A percentile compares a stretch with the other conserved stretches of the same genome.
Evolutionary conservation across 2,888 invertebrate species (phyloP).

Genomic region (Chrysodeixis includens): DNA sequence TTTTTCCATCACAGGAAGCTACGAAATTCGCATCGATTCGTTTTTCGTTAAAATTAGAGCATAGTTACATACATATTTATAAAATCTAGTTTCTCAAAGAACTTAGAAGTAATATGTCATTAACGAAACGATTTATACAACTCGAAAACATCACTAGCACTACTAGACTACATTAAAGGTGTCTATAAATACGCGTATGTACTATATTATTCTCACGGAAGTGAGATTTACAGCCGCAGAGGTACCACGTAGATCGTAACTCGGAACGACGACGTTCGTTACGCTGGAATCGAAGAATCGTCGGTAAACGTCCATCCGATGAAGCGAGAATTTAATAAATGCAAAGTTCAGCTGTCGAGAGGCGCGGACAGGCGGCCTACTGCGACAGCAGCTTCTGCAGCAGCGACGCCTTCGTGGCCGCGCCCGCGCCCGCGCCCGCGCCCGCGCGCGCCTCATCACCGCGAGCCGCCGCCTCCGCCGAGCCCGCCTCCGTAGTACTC

Average conservation of each 20-base stretch:
- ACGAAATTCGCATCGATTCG: conserved; percentile 77
- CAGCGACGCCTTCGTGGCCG: conserved; percentile 91
- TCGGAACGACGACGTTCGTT: conserved; percentile 70
- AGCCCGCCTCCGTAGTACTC: conserved; percentile 88
- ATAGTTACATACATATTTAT: conserved; percentile 72
- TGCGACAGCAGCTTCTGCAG: conserved; percentile 96
- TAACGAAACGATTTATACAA: conserved; percentile 79
- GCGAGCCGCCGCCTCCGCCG: conserved; percentile 78
- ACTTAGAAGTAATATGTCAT: conserved; percentile 68
- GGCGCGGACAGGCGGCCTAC: conserved; percentile 79
- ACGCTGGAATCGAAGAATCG: conserved; percentile 71
- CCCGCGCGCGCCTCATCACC: conserved; percentile 69
- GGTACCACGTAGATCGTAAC: conserved; percentile 84
- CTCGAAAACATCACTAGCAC: conserved; percentile 85
- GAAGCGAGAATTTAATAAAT: conserved; percentile 78
- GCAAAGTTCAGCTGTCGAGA: conserved; percentile 69
- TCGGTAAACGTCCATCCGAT: conserved; percentile 68
- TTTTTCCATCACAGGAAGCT: conserved; percentile 81
- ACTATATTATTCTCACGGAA: conserved; percentile 78
- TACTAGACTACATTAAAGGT: conserved; percentile 80
- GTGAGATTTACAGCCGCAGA: conserved; percentile 85
- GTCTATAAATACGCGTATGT: conserved; percentile 80
- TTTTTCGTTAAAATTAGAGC: conserved; percentile 74
- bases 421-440: conserved; percentile 58
- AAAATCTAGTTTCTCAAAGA: conserved; percentile 74